phyloP scores from a whole-genome alignment of 2,113 vertebrate genomes.

The Ammodytes marinus region DNA sequence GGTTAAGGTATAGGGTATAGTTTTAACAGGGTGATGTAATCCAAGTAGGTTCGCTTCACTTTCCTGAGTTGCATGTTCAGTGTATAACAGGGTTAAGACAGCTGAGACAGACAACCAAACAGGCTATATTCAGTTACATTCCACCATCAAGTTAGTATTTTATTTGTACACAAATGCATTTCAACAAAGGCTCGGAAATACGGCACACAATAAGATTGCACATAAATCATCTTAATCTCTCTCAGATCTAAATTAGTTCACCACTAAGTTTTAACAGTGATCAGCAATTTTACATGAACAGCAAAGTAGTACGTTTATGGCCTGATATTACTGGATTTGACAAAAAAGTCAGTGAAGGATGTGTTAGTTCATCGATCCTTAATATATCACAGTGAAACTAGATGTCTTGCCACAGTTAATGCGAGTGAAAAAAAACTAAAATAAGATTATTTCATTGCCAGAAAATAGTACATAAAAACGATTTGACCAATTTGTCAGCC shows the following conservation, averaged over 20 bases:
- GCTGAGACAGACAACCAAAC: conserved; percentile 23
- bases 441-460: conserved; percentile 10
- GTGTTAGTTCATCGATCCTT: conserved; percentile 31
- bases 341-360: conserved; percentile 49
- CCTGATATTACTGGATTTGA: conserved; percentile 42
- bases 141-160: conserved; percentile 75
- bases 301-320: conserved; percentile 48
- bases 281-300: conserved; percentile 61
- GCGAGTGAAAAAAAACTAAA: conserved; percentile 31
- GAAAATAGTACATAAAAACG: conserved; percentile 22
- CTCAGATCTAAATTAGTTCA: conserved; percentile 47
- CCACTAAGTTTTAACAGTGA: conserved; percentile 58
- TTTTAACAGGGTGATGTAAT: not conserved
- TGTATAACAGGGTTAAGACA: not conserved
- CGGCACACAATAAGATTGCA: conserved; percentile 68
- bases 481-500: conserved; percentile 22
- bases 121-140: conserved; percentile 27
- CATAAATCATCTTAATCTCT: conserved; percentile 49
- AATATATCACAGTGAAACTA: conserved; percentile 75
- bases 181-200: conserved; percentile 66
- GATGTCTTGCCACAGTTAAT: conserved; percentile 67
- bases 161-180: conserved; percentile 77
- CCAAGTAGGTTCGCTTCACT: not conserved
- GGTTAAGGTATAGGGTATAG: not conserved
- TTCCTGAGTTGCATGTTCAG: not conserved